Base-by-base conservation (phyloP, 1,140 invertebrate genomes). In the Saccostrea cuccullata region DNA sequence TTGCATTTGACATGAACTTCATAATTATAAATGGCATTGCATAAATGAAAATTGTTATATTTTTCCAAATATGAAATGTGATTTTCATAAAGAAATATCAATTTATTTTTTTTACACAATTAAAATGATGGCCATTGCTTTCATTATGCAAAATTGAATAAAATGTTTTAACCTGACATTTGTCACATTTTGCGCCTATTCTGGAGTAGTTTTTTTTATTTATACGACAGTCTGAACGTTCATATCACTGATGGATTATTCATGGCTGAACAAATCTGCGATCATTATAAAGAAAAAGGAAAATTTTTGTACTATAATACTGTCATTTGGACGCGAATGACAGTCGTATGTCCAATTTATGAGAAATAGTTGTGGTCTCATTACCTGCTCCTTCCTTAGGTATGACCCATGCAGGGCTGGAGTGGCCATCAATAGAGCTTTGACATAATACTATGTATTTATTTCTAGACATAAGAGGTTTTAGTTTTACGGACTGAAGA, bases 291-390 rank as follows among this genome's bases (percentile, higher is more conserved):
- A 26, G 70, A 77, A 77, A 26, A 77, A 36, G 70, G 26, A 30
- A 15, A 23, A 26, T 15, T 77, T 77, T 77, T 77, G 8, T 36
- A 30, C 70, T 77, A 15, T 77, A 30, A 77, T 30, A 30, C 23
- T 77, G 30, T 77, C 23, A 77, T 77, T 36, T 36, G 70, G 70
- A 77, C 70, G 30, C 70, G 30, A 77, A 36, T 77, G 70, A 77
- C 70, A 77, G 26, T 12, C 26, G 30, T 26, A 77, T 77, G 70
- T 77, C 70, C 70, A 77, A 77, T 77, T 77, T 77, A 77, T 77
- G 70, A 77, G 70, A 77, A 77, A 77, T 77, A 77, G 23, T 77
- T 77, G 70, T 36, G 70, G 70, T 30, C 70, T 77, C 70, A 77
- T 77, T 77, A 77, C 70, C 26, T 36, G 11, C 17, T 36, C 23